These are phyloP conservation scores for Norana najaformis DNA, from an alignment of 2,888 invertebrate genomes.

Conservation along the genomic window DNA sequence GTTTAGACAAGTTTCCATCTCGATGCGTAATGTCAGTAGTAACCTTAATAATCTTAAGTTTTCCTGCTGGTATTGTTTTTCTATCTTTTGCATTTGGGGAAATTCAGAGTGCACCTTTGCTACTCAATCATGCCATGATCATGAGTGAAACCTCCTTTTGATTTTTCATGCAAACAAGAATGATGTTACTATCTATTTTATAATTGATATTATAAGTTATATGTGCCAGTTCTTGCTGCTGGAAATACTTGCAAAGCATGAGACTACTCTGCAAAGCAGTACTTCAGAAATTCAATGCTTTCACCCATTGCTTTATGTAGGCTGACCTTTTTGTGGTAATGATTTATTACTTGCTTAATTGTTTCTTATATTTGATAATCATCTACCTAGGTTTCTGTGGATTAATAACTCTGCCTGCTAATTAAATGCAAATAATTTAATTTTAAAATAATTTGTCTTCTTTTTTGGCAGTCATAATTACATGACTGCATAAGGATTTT, in stretches of 20 bases:
- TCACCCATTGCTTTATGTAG: background rate
- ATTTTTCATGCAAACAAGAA: background rate
- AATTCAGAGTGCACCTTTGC: background rate
- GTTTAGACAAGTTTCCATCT: background rate
- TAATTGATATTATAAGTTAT: background rate
- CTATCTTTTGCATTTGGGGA: background rate
- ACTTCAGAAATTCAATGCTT: background rate
- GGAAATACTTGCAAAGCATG: background rate
- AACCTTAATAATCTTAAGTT: background rate
- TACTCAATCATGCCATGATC: background rate
- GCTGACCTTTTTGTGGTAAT: background rate
- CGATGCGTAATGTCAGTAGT: background rate
- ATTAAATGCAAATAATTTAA: background rate
- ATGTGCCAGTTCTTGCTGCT: background rate
- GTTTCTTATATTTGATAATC: background rate
- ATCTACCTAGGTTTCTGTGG: background rate
- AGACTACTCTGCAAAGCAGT: background rate
- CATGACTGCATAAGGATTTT: background rate
- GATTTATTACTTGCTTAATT: background rate
- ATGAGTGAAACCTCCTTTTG: background rate
- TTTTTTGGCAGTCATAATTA: too few relatives aligned
- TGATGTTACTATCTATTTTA: background rate
- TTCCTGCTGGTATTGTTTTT: slow-evolving; percentile 3
- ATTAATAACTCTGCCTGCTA: background rate
- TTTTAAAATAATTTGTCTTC: background rate